Conservation (phyloP, 30 jellyfish, hydroid and myxozoan species). For the Rhopilema esculentum region DNA sequence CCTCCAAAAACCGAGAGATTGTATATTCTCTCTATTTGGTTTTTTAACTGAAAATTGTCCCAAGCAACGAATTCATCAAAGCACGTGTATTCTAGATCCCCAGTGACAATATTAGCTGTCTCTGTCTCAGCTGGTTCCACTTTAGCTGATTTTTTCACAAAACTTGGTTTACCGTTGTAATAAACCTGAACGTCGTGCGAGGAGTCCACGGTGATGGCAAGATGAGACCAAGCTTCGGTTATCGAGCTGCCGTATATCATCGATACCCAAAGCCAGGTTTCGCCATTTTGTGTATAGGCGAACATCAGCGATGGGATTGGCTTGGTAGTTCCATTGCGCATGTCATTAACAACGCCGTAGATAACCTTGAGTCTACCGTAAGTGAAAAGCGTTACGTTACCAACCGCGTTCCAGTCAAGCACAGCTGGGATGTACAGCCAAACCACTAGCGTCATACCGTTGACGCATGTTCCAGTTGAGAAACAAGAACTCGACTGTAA, state of each 20-base stretch:
- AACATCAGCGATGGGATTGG: constrained; percentile 15
- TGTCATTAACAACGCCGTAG: constrained; percentile 52
- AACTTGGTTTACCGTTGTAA: constrained; percentile 26
- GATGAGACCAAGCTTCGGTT: constrained; percentile 49
- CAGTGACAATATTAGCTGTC: not conserved
- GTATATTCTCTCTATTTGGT: constrained; percentile 22
- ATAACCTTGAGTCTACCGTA: constrained; percentile 14
- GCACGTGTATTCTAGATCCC: constrained; percentile 8
- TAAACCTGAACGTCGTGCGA: not conserved
- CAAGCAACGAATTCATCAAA: constrained; percentile 37
- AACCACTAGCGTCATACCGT: constrained; percentile 35
- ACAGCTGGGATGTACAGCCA: constrained; percentile 45
- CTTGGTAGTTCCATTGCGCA: constrained; percentile 44
- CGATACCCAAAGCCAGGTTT: constrained; percentile 48
- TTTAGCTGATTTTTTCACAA: not conserved
- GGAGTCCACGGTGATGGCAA: constrained; percentile 24
- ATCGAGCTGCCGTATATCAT: constrained; percentile 41
- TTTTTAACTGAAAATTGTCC: constrained; percentile 16
- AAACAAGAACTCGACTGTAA: constrained; percentile 25
- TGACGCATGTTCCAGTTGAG: constrained; percentile 9
- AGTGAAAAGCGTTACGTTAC: constrained; percentile 28
- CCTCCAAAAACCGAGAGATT: constrained; percentile 45
- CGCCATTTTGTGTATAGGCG: not conserved
- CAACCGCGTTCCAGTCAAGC: constrained; percentile 25
- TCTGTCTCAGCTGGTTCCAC: constrained; percentile 4